Evolutionary conservation across 1,140 invertebrate species (phyloP), one percentile per base, ranked within the genome.

Genomic region (Cryptotermes secundus): DNA sequence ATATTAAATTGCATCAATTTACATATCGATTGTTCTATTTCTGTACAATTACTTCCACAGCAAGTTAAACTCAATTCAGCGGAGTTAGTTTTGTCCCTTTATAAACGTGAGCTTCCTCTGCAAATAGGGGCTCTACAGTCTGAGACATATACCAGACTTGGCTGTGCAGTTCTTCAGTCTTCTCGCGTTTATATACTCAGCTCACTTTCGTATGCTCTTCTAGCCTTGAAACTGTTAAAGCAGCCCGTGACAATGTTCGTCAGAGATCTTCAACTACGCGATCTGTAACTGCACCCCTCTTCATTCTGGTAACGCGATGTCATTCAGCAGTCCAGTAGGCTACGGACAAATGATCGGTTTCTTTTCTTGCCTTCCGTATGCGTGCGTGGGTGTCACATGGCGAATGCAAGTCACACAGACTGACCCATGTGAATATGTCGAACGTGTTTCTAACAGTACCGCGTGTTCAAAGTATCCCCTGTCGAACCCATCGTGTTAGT

Each of bases 1-100:
- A 72, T 72, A 72, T 31, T 72, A 72, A 72, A 31, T 31, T 72
- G n/a, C 31, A n/a, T 72, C 59, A 72, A 59, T n/a, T 72, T 72
- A 65, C 59, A 65, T 65, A 65, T 31, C 59, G 59, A 65, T n/a
- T 65, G 59, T 12, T 65, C 59, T 31, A 12, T 65, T 26, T 65
- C 26, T 65, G 12, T n/a, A 16, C 53, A 2, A n/a, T 65, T n/a
- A n/a, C 59, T n/a, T n/a, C 12, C 59, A 2, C 26, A 49, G 7
- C 16, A 19, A 2, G 45, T 49, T n/a, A n/a, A n/a, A n/a, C 26
- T 31, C n/a, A 2, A 12, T 65, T 65, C n/a, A n/a, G 2, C 12
- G 59, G n/a, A 65, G 59, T n/a, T 4, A 65, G 59, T 65, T 65
- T 65, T 65, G 59, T 65, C 59, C 2, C 26, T 12, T 65, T 31